Evolutionary conservation across 2,888 invertebrate species (phyloP).

Genomic region (Spilarctia lutea): DNA sequence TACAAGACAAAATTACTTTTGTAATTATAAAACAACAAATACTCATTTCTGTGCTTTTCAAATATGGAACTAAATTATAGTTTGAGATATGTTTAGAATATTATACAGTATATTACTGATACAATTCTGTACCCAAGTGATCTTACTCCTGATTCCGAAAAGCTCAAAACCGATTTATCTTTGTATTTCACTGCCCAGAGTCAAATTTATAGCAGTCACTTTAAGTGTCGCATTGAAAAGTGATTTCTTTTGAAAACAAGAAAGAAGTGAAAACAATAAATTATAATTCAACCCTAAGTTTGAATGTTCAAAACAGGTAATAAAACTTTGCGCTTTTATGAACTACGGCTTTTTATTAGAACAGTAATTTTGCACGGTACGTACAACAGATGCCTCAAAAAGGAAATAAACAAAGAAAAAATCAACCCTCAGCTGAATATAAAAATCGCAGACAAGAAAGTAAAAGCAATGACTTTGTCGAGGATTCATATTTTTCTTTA

Average conservation of each 20-base stretch:
- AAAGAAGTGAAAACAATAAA: background rate
- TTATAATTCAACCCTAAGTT: background rate
- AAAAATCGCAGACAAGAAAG: no score
- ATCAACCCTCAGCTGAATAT: no score
- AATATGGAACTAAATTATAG: no score
- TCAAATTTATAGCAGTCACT: background rate
- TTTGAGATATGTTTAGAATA: background rate
- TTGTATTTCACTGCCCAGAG: background rate
- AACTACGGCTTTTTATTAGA: no score
- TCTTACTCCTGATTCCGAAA: background rate
- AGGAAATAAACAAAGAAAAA: no score
- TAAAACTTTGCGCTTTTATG: background rate
- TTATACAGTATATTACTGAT: background rate
- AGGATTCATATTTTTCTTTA: no score
- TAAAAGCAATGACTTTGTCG: no score
- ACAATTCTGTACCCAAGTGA: background rate
- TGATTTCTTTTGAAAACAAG: background rate
- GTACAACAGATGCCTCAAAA: no score
- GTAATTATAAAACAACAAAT: background rate
- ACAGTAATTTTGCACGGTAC: no score
- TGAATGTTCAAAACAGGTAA: background rate
- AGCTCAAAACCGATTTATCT: background rate
- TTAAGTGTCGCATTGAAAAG: background rate
- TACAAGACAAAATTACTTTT: background rate
- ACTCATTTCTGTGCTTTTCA: background rate